Evolutionary conservation across 2,888 invertebrate genomes (phyloP), one percentile per base, ranked within the genome.

Genomic region (Troides helena): DNA sequence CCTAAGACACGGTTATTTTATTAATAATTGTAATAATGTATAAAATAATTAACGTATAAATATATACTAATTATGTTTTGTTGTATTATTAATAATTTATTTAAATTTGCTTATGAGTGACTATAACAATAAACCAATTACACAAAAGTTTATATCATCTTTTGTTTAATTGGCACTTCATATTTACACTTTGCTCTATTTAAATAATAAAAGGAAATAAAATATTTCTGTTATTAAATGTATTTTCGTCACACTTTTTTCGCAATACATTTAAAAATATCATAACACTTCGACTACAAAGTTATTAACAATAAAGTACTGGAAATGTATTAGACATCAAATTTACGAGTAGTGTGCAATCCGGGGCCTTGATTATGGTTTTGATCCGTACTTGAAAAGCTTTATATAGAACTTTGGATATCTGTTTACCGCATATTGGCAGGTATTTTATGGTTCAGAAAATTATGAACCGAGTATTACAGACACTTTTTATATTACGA

Each of bases 391-490:
- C 58, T 58, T 59, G 63, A 53, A 25, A 39, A 36, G 25, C n/a
- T 25, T 10, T 60, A 62, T 59, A 68, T 59, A 62, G 58, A 21
- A 18, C 62, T 50, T 66, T 50, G 14, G 46, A 63, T 70, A 57
- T 36, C 46, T 10, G 23, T 59, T 59, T 62, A 21, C 17, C 3
- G 21, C 23, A 25, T 62, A 70, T 66, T 46, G 36, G 25, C 36
- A 21, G 50, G 14, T 39, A 66, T 59, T 70, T 70, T 62, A 66
- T 62, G 66, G 63, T 25, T 25, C 36, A 36, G 65, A 36, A 62
- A 69, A 58, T 65, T 61, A 61, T 57, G 62, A 59, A 21, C 6
- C 63, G 12, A 70, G 66, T 63, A 12, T 62, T 59, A 53, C 39
- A 30, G 21, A 63, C 57, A 36, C 10, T n/a, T 36, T 62, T 68